phyloP scores from a whole-genome alignment of 2,888 invertebrate genomes.

The Drosophila algonquin region DNA sequence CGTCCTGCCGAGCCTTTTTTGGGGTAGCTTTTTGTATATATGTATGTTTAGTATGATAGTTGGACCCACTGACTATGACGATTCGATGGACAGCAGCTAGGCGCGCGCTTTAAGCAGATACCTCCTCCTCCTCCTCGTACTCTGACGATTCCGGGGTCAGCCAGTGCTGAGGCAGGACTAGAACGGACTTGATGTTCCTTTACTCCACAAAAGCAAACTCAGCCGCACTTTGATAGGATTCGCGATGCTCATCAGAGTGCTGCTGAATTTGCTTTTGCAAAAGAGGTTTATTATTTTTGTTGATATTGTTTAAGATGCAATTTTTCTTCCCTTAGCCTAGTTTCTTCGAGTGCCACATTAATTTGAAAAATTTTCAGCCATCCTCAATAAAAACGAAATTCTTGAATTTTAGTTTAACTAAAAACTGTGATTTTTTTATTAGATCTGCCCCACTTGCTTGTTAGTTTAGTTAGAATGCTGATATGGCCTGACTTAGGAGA shows the following conservation, averaged over 20 bases:
- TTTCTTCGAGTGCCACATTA: constrained; percentile 31
- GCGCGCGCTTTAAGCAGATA: constrained; percentile 41
- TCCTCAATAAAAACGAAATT: constrained; percentile 36
- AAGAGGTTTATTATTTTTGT: not conserved
- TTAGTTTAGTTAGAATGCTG: constrained; percentile 17
- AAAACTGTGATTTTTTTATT: constrained; percentile 70
- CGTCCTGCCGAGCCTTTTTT: constrained; percentile 8
- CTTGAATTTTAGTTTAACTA: constrained; percentile 69
- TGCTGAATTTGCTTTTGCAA: constrained; percentile 69
- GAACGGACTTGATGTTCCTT: constrained; percentile 26
- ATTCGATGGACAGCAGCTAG: constrained; percentile 40
- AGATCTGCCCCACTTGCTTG: constrained; percentile 21
- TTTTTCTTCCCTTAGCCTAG: constrained; percentile 22
- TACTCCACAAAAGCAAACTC: constrained; percentile 63
- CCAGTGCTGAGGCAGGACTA: constrained; percentile 21
- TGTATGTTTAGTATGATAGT: constrained; percentile 1
- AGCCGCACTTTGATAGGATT: constrained; percentile 54
- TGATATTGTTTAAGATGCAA: constrained; percentile 12
- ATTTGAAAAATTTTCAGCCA: constrained; percentile 55
- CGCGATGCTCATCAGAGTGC: constrained; percentile 44
- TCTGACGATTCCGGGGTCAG: not conserved
- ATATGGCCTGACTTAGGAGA: constrained; percentile 28
- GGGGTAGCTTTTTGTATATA: constrained; percentile 13
- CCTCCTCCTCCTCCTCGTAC: not conserved
- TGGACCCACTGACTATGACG: constrained; percentile 60